Base-by-base conservation (phyloP, 2,113 vertebrate species). In the Lanius ludovicianus region DNA sequence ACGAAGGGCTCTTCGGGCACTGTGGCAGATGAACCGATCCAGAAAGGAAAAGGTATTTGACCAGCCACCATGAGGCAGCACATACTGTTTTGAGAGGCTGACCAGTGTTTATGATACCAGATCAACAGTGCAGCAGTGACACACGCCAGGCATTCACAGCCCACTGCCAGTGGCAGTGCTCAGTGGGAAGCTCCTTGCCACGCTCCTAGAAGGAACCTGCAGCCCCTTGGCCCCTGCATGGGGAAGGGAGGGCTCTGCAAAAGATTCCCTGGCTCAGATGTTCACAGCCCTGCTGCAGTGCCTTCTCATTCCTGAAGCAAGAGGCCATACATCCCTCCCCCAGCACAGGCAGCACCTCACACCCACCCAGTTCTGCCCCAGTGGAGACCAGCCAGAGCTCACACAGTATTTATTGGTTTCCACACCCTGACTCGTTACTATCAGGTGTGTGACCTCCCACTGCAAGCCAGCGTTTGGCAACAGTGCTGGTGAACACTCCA, bases 1-100 rank as follows among this genome's bases (percentile, higher is more conserved):
- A 3, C 5, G 76, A 47, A 94, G 91, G 80, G 92, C 90, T 97
- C 95, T 97, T 64, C 90, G 92, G 95, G 95, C 90, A 55, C 96
- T 97, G 81, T 10, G 33, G 74, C 64, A 84, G 60, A 91, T 16
- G 69, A 94, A 94, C 64, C 47, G 0, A 87, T 9, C 80, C 96
- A 95, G 56, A 90, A 78, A 82, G 91, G 80, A 77, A 77, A 73
- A 65, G 63, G 25, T 31, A 75, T 87, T 70, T 86, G 90, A 86
- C 30, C 37, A 90, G 50, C 76, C 79, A 24, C 76, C 76, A 20
- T 0, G 6, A 84, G 88, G 92, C 79, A 85, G 88, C 70, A 76
- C n/a, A 25, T 1, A 15, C 10, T 3, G 6, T 69, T 47, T 53
- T 3, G 1, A 46, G 31, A 84, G 37, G 35, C 65, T 74, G 59